Base-by-base conservation (phyloP, 2,113 vertebrate species). In the Pseudorasbora parva region DNA sequence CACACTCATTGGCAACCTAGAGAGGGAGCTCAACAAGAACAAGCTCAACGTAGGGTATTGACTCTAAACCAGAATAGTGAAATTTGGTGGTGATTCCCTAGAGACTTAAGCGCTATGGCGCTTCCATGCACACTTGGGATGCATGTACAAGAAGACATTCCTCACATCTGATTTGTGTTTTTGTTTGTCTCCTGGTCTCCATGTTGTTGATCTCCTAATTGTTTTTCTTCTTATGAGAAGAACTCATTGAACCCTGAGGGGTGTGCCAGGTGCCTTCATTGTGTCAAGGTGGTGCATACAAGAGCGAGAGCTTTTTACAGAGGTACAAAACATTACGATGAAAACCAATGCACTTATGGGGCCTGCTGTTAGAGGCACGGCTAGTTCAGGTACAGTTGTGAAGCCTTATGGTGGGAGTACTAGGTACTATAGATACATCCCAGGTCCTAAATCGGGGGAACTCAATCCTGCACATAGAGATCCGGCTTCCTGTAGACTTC, bases 21-120 rank as follows among this genome's bases (percentile, higher is more conserved):
- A 99, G 91, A 90, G 94, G 88, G 98, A 99, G 89, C 97, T 99
- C 82, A 99, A 96, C 92, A 99, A 99, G 91, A 99, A 96, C 91
- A 99, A 97, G 87, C 91, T 98, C 51, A 97, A 95, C 23, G 93
- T 95, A 49, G 95, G 95, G 82, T 96, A 93, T 51, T 98, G 91
- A 96, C 69, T 47, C n/a, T 72, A 23, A 8, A 8, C 10, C n/a
- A 47, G 41, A 7, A 72, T 41, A 45, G 41, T 25, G 5, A 47
- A 23, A 72, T 8, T 14, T 14, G 41, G 41, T 15, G 41, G 41
- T 47, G 41, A 43, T 45, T 45, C 41, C 41, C 69, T 72, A 72
- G 12, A 76, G 17, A 56, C 49, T 56, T 51, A 57, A 54, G 14
- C 25, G 30, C 51, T 2, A 23, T 47, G 11, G 43, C 21, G 66